Base-by-base conservation (phyloP, 2,888 invertebrate species). In the Agriopis aurantiaria region DNA sequence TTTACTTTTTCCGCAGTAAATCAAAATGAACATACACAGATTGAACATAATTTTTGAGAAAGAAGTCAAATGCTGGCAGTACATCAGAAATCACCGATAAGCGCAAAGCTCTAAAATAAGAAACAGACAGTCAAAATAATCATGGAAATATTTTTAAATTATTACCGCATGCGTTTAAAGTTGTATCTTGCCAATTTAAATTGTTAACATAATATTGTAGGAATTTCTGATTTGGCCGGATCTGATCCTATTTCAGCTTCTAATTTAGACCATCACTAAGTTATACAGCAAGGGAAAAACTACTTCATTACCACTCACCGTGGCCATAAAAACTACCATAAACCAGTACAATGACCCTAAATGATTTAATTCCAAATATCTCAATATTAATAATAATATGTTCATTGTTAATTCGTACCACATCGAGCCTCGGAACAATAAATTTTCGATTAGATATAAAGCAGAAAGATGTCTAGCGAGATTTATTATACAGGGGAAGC, bases 401-500 rank as follows among this genome's bases (percentile, higher is more conserved):
- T 86, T 83, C 88, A 90, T 92, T 92, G 92, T 93, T 91, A 92
- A 91, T 91, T 91, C 84, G 81, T 87, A 93, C 86, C 82, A 90
- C 85, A 81, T 78, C 81, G 76, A 85, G 93, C 93, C 94, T 90
- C 80, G 80, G 81, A 85, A 89, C 86, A 90, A 93, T 94, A 94
- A 93, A 93, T 94, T 91, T 88, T 78, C 91, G 92, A 94, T 93
- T 94, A 92, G 91, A 86, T 88, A 85, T 88, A 89, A 91, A 87
- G 85, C 83, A 84, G 85, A 87, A 89, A 88, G 84, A 85, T 88
- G 88, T 89, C 88, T 87, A 75, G 77, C 63, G 78, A 88, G 88
- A 93, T 93, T 93, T 91, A 92, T 91, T 71, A 79, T 71, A 52
- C 73, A 81, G 84, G 88, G 91, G 88, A 83, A 82, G 87, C 89